Base-by-base conservation (phyloP, 2,888 invertebrate genomes). In the Mimas tiliae region DNA sequence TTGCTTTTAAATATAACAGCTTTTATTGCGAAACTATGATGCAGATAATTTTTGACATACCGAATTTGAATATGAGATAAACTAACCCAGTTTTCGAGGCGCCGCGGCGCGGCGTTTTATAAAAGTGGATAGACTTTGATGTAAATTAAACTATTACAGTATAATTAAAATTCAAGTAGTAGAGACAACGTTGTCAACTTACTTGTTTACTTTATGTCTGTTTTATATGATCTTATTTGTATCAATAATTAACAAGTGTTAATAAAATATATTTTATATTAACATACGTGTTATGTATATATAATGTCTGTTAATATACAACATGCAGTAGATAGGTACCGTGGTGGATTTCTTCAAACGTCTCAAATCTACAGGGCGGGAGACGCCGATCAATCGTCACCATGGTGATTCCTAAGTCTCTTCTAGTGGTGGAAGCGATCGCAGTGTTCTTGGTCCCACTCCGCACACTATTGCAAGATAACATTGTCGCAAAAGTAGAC, bases 1-100 rank as follows among this genome's bases (percentile, higher is more conserved):
- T 58, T 58, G 58, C 42, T 12, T 58, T 58, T 42, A 42, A 58
- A 42, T 42, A 58, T 42, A 58, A 58, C 42, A 42, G 42, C 38
- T 42, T 42, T 38, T 42, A 58, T 42, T 21, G 58, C 19, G 19
- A 58, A 42, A 58, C 42, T 58, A 58, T 58, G 11, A 19, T 9
- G 12, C 16, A 42, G 58, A 58, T 42, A 38, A 58, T 58, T 58
- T 55, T 19, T 58, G 38, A 58, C 38, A 58, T 7, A 38, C 16
- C 16, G 19, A 38, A 58, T 52, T 6, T 16, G 19, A 19, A 58
- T n/a, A n/a, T 58, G 12, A 42, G 58, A 58, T 58, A 58, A 42
- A 12, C 42, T 58, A 11, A 19, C 50, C 50, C 7, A 19, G 58
- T 58, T 58, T 42, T 58, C 38, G 42, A 16, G 12, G 42, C 58